A percentile compares a stretch with the other conserved stretches of the same genome.
phyloP scores from a whole-genome alignment of 2,113 vertebrate species.

The Peromyscus leucopus region DNA sequence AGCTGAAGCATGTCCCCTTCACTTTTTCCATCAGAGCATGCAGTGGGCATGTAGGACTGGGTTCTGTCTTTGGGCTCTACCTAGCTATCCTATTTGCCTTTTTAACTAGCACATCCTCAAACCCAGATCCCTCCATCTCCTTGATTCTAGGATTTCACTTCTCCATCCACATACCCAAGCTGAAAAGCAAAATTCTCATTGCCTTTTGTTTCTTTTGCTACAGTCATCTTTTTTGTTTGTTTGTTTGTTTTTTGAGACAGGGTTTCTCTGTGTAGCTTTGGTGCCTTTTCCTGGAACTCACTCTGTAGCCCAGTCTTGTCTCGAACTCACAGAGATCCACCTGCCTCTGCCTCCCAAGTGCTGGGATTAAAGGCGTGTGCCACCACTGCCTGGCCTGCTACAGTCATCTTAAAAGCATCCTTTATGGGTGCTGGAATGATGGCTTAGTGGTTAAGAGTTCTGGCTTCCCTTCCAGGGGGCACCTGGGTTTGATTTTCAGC shows the following conservation, averaged over 20 bases:
- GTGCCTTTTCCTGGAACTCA: no score
- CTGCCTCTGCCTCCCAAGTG: no score
- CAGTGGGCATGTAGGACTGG: not conserved
- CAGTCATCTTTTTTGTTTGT: no score
- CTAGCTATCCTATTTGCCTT: no score
- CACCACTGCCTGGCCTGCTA: no score
- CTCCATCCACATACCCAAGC: not conserved
- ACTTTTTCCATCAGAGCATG: rapidly evolving
- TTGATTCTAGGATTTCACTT: not conserved
- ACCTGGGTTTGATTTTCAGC: not conserved
- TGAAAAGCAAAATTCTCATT: not conserved
- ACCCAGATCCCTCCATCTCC: no score
- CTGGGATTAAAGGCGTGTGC: no score
- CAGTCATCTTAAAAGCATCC: not conserved
- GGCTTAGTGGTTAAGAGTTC: not conserved
- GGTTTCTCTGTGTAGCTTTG: no score
- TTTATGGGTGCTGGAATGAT: not conserved
- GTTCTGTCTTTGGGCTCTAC: not conserved
- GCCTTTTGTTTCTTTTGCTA: not conserved
- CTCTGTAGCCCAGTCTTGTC: no score
- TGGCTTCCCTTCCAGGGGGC: not conserved
- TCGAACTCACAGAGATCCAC: no score
- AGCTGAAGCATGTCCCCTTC: not conserved
- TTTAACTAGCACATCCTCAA: not conserved
- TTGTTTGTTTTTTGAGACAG: no score